Percentiles rank a stretch among this genome's conserved stretches.
Conservation (phyloP, 2,888 invertebrate species). For the Orthosia cruda region DNA sequence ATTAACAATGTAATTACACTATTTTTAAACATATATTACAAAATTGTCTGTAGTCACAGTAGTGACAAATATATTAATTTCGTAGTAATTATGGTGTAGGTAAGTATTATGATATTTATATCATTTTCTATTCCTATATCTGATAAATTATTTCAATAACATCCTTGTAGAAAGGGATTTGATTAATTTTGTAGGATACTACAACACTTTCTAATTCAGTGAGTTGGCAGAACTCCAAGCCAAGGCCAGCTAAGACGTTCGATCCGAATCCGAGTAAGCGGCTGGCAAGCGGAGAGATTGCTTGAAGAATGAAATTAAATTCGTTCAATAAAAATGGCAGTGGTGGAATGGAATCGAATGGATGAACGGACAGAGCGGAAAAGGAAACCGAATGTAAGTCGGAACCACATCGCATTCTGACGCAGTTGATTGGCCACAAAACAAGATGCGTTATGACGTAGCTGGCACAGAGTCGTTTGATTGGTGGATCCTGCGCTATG, state of each 20-base stretch:
- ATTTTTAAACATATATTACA: conserved; percentile 50
- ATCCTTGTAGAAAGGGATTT: conserved; percentile 34
- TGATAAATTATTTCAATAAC: conserved; percentile 28
- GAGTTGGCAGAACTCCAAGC: conserved; percentile 76
- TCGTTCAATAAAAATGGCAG: not conserved
- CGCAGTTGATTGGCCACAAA: too few species aligned
- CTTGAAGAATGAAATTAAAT: conserved; percentile 64
- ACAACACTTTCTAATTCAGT: conserved; percentile 67
- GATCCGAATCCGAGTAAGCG: conserved; percentile 75
- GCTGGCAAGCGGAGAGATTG: conserved; percentile 76
- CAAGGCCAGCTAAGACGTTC: conserved; percentile 74
- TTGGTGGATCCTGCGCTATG: too few species aligned
- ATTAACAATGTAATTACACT: conserved; percentile 67
- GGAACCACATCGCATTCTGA: too few species aligned
- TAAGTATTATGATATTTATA: conserved; percentile 14
- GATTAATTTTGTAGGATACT: conserved; percentile 44
- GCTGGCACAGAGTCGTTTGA: too few species aligned
- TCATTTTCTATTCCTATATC: conserved; percentile 46
- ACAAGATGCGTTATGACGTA: too few species aligned
- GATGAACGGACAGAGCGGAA: conserved; percentile 38
- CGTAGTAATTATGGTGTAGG: conserved; percentile 19
- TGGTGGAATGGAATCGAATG: conserved; percentile 7
- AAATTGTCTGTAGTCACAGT: conserved; percentile 62
- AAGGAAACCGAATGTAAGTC: conserved; percentile 56
- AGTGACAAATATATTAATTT: conserved; percentile 45